Percentiles rank a stretch among this genome's conserved stretches.
These are phyloP conservation scores for Aegithalos caudatus DNA, from an alignment of 2,113 vertebrate species.

Conservation along the genomic window DNA sequence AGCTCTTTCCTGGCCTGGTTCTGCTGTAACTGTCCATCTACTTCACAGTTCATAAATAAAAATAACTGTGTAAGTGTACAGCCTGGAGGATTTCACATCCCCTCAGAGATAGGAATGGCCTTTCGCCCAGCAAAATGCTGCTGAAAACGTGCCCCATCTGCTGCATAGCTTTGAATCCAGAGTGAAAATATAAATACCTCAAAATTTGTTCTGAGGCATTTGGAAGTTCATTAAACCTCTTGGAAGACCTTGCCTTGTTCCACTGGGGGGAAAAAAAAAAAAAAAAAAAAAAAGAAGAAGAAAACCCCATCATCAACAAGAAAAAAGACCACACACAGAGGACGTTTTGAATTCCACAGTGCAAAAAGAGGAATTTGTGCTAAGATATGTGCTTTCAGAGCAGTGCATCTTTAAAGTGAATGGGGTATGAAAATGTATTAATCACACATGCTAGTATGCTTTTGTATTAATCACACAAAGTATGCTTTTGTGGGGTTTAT, in stretches of 20 bases:
- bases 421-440: conserved; percentile 25
- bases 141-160: conserved; percentile 51
- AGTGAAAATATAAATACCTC: conserved; percentile 42
- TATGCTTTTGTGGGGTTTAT: not conserved
- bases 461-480: conserved; percentile 29
- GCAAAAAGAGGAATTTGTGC: not conserved
- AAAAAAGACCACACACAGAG: not conserved
- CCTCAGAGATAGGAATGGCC: conserved; percentile 40
- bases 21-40: conserved; percentile 7
- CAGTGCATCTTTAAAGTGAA: conserved; percentile 3
- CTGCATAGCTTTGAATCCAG: conserved; percentile 18
- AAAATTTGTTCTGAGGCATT: conserved; percentile 24
- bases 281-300: too few species aligned
- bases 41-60: conserved; percentile 48
- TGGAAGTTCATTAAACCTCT: conserved; percentile 31
- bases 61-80: conserved; percentile 18
- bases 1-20: not conserved
- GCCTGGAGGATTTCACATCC: conserved; percentile 30
- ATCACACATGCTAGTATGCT: not conserved
- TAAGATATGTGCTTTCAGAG: not conserved
- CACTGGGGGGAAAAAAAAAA: not conserved
- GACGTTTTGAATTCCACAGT: not conserved
- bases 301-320: not conserved
- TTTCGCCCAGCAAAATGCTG: conserved; percentile 26
- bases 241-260: not conserved